A percentile compares a stretch with the other conserved stretches of the same genome.
Evolutionary conservation across 2,888 invertebrate genomes (phyloP).

Genomic region (Hoplodrina ambigua): DNA sequence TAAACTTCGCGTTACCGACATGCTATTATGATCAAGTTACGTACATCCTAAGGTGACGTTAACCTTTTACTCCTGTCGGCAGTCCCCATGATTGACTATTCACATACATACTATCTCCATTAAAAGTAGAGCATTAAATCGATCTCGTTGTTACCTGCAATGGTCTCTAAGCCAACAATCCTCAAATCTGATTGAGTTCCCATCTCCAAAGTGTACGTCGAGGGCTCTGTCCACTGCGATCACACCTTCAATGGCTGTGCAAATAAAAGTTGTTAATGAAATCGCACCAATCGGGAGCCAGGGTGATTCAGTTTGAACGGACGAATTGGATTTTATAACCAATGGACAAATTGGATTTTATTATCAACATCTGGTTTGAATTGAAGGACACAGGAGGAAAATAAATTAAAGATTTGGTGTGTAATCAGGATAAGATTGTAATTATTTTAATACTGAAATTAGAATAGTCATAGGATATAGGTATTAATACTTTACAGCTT

Average conservation of each 20-base stretch:
- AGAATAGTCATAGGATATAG: no score
- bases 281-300: constrained; percentile 26
- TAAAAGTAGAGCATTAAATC: background rate
- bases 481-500: no score
- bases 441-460: no score
- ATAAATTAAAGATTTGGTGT: no score
- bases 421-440: no score
- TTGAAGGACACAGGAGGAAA: background rate
- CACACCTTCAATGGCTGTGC: constrained; percentile 58
- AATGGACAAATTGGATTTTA: constrained; percentile 33
- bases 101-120: no score
- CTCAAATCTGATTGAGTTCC: constrained; percentile 76
- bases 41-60: no score
- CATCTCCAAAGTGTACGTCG: constrained; percentile 71
- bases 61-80: no score
- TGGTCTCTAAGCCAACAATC: constrained; percentile 91
- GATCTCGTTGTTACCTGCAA: constrained; percentile 84
- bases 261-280: constrained; percentile 59
- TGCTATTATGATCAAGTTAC: no score
- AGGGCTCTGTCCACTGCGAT: constrained; percentile 66
- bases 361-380: background rate
- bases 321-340: constrained; percentile 36
- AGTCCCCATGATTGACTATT: no score
- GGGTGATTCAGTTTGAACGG: constrained; percentile 20
- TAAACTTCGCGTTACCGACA: no score